Base-by-base conservation (phyloP, 2,888 invertebrate species). In the Sinelater perroti region DNA sequence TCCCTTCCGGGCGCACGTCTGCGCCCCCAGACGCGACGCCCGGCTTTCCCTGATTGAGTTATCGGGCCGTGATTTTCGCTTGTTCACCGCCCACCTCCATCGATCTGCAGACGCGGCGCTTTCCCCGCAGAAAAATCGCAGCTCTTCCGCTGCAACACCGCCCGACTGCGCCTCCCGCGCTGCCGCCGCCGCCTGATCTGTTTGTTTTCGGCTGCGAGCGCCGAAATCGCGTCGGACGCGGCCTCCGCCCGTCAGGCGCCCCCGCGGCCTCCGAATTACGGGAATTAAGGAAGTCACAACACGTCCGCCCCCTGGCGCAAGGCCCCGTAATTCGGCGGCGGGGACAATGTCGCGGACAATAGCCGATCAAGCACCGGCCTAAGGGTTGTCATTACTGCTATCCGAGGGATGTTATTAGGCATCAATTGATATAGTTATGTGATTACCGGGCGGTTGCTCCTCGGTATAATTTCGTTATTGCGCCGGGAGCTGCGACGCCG, bases 351-450 rank as follows among this genome's bases (percentile, higher is more conserved):
- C 54, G 52, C 51, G 67, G 61, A 72, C 75, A 75, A 75, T 74
- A 72, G 72, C 70, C 74, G 74, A 74, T 75, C 73, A 71, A 70
- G 68, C 68, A 69, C 67, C 63, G 61, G 61, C 61, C 68, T 59
- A 72, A 72, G 70, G 70, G 70, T 71, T 70, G 70, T 75, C 71
- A 75, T 75, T 75, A 74, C 70, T 67, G 55, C 63, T 64, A 59
- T 60, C 57, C 60, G 59, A 67, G 71, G 72, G 73, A 74, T 75
- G 73, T 77, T 76, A 77, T 77, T 77, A 77, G 75, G 75, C 77
- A 75, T 75, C 76, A 75, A 76, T 77, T 77, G 77, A 77, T 77
- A 77, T 72, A 75, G 75, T 76, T 76, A 77, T 77, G 75, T 75
- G 72, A 77, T 77, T 77, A 76, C 66, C 52, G 54, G 52, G 62